These are phyloP conservation scores for Mystacides longicornis DNA, from an alignment of 2,888 invertebrate species.

Conservation along the genomic window DNA sequence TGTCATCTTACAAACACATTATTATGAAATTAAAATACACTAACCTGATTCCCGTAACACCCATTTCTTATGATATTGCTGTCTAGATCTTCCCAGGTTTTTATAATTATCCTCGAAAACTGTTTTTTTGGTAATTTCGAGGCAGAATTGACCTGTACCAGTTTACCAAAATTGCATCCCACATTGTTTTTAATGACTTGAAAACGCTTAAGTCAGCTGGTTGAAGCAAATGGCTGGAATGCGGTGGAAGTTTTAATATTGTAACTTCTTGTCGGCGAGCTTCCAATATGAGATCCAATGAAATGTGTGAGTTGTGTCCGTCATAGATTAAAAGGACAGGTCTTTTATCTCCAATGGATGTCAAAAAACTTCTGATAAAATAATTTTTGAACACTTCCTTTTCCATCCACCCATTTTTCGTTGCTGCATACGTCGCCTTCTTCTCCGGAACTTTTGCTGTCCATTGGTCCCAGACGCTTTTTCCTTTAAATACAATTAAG, in stretches of 20 bases:
- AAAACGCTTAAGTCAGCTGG: conserved; percentile 27
- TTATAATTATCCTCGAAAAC: conserved; percentile 26
- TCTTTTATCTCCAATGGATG: conserved; percentile 22
- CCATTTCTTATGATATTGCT: conserved; percentile 26
- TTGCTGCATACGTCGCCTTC: conserved; percentile 27
- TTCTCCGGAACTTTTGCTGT: conserved; percentile 10
- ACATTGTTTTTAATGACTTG: conserved; percentile 29
- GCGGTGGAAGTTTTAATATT: conserved; percentile 28
- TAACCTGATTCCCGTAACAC: too few relatives aligned
- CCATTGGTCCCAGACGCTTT: conserved; percentile 26
- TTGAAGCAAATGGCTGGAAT: conserved; percentile 18
- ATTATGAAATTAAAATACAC: too few relatives aligned
- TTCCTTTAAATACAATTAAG: conserved; percentile 2
- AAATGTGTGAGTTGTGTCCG: conserved; percentile 28
- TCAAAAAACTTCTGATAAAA: conserved; percentile 20
- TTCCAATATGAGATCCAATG: conserved; percentile 26
- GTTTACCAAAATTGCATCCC: conserved; percentile 27
- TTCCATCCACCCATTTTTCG: conserved; percentile 30
- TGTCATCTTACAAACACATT: too few relatives aligned
- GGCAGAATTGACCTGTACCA: conserved; percentile 28
- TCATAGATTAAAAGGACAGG: conserved; percentile 29
- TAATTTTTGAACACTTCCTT: conserved; percentile 18
- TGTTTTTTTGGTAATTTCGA: conserved; percentile 23
- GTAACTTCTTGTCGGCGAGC: conserved; percentile 23
- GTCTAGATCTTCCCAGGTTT: conserved; percentile 27